These are phyloP conservation scores for Paramormyrops hopkinsi DNA, from an alignment of 2,797 vertebrate species.

Conservation along the genomic window DNA sequence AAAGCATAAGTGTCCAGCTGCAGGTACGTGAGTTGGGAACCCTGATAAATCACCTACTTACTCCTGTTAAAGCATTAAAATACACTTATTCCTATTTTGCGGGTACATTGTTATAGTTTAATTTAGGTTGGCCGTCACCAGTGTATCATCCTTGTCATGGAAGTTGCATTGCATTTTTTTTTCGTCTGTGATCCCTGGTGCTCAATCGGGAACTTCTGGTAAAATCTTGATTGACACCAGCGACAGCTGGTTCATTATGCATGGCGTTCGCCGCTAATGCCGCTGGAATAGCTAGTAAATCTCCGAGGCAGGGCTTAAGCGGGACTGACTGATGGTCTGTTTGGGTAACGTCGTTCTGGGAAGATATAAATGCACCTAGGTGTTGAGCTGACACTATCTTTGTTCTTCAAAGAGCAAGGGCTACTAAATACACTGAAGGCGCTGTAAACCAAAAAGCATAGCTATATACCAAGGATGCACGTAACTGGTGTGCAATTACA, in stretches of 20 bases:
- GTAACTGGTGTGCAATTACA: neutral
- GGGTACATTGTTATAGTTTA: neutral
- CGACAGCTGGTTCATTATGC: constrained; percentile 46
- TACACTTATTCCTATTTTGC: neutral
- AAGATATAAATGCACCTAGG: neutral
- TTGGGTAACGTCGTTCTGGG: constrained; percentile 5
- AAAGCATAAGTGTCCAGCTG: neutral
- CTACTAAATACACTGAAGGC: neutral
- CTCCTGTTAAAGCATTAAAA: neutral
- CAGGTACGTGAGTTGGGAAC: neutral
- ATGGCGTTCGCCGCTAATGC: neutral
- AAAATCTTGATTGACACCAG: constrained; percentile 43
- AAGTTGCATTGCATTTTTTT: neutral
- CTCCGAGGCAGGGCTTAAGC: neutral
- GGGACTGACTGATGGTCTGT: neutral
- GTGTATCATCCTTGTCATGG: neutral
- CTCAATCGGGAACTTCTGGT: constrained; percentile 52
- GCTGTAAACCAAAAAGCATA: neutral
- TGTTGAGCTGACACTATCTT: neutral
- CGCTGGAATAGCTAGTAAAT: constrained; percentile 26
- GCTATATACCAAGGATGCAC: neutral
- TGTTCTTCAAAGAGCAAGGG: neutral
- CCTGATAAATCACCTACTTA: neutral
- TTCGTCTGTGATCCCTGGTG: neutral
- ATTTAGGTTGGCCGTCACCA: neutral